phyloP scores from a whole-genome alignment of 1,140 invertebrate genomes.

The Drosophila nikananu region DNA sequence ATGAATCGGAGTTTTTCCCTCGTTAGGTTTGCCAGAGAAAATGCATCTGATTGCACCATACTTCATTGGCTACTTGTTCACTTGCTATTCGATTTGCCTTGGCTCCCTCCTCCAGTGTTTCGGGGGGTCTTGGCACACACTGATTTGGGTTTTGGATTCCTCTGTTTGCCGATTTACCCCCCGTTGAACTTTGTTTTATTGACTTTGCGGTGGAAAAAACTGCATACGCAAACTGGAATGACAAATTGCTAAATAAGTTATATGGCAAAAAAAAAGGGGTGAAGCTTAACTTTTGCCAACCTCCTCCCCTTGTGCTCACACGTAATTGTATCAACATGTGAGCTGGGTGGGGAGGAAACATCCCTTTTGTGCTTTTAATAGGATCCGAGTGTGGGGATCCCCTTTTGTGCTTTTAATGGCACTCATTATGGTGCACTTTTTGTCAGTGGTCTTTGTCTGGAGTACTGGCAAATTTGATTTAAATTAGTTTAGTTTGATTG shows the following conservation, averaged over 20 bases:
- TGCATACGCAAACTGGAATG: constrained; percentile 53
- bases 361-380: neutral
- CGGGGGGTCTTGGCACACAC: constrained; percentile 56
- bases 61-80: constrained; percentile 65
- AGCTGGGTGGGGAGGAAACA: neutral
- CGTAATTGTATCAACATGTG: constrained; percentile 51
- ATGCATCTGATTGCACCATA: constrained; percentile 75
- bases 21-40: constrained; percentile 59
- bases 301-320: constrained; percentile 2
- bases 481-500: constrained; percentile 74
- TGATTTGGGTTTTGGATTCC: constrained; percentile 50
- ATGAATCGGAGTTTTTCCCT: constrained; percentile 54
- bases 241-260: constrained; percentile 70
- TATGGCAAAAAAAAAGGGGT: constrained; percentile 21
- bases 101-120: constrained; percentile 14
- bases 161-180: constrained; percentile 31
- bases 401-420: constrained; percentile 58
- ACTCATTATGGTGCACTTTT: constrained; percentile 63
- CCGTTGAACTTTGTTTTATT: constrained; percentile 65
- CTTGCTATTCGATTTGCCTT: constrained; percentile 37
- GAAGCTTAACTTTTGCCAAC: constrained; percentile 16
- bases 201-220: constrained; percentile 65
- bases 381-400: constrained; percentile 3
- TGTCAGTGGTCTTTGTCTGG: constrained; percentile 24
- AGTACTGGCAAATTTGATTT: constrained; percentile 54